Base-by-base conservation (phyloP, 2,113 vertebrate species). In the Setophaga coronata region DNA sequence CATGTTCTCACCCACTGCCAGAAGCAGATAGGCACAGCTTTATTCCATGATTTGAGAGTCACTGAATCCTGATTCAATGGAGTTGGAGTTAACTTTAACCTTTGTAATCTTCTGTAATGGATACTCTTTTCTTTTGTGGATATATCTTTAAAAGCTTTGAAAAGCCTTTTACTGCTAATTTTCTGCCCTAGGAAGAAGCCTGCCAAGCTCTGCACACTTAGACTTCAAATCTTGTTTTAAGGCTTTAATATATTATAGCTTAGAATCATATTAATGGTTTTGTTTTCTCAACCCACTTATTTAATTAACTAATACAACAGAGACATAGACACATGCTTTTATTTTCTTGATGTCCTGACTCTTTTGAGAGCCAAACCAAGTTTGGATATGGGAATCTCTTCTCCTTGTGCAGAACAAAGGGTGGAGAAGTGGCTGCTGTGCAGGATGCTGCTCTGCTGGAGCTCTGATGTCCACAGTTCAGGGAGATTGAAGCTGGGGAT, bases 231-330 rank as follows among this genome's bases (percentile, higher is more conserved):
- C 86, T 92, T 66, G 38, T 90, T 94, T 86, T 83, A 92, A 90
- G 54, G 42, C 42, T 88, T 90, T 73, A 86, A 70, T 89, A 19
- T 83, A 73, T 92, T 86, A 66, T 13, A 80, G 72, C 84, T 70
- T 60, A 58, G 42, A 81, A 81, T 87, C 17, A 9, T 78, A 89
- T 87, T 62, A 95, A 90, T 91, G 69, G 66, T 69, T 94, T 85
- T 95, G 82, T 64, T 95, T 92, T 90, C 89, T 87, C 86, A 83
- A 64, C 29, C 88, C 86, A 70, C 69, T 95, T 89, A 96, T 78
- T 87, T 71, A 38, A 95, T 95, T 86, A 92, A 83, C 50, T 92
- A 90, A 87, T 83, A 77, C 36, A 86, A 47, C 67, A 50, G 86
- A 94, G 82, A 62, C 82, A 53, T 12, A 87, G 78, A 85, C 62